Evolutionary conservation across 2,888 invertebrate genomes (phyloP), one percentile per base, ranked within the genome.

Genomic region (Horisme vitalbata): DNA sequence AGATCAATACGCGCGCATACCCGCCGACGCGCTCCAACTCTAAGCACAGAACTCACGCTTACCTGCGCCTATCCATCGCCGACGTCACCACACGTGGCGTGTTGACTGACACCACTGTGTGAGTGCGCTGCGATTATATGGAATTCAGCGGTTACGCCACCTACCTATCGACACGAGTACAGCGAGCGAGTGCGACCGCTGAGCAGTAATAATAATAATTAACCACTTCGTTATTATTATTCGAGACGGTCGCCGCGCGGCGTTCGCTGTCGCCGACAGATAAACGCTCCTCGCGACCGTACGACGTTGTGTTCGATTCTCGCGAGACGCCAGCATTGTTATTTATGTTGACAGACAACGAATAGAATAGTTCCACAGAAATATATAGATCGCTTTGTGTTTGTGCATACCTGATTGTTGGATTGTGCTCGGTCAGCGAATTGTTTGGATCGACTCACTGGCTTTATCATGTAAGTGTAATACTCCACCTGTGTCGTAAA

Each of bases 111-210:
- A 60, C 61, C 52, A 65, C 23, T 71, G 73, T 70, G 75, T 61
- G 77, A 61, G 75, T 63, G 15, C 61, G 65, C 63, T 61, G 63
- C 75, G 75, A 72, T 75, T 79, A 71, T 74, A 75, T 75, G 79
- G 81, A 81, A 81, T 79, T 79, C 75, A 76, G 60, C 73, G 82
- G 83, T 83, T 83, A 83, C 83, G 82, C 79, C 83, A 83, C 77
- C 77, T 75, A 76, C 68, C 55, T 61, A 57, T 55, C 51, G 45
- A 33, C 51, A 41, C 45, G 56, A 54, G 57, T 63, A 67, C 61
- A 61, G 57, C 61, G 56, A 62, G 58, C 60, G 68, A 67, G 65
- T 74, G 71, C 70, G 72, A 67, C 68, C 73, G 70, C 61, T 66
- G 69, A 64, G 62, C 63, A 60, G 68, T 74, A 81, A 81, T 83